A percentile compares a stretch with the other conserved stretches of the same genome.
These are phyloP conservation scores for Mechanitis mazaeus DNA, from an alignment of 2,888 invertebrate genomes.

Conservation along the genomic window DNA sequence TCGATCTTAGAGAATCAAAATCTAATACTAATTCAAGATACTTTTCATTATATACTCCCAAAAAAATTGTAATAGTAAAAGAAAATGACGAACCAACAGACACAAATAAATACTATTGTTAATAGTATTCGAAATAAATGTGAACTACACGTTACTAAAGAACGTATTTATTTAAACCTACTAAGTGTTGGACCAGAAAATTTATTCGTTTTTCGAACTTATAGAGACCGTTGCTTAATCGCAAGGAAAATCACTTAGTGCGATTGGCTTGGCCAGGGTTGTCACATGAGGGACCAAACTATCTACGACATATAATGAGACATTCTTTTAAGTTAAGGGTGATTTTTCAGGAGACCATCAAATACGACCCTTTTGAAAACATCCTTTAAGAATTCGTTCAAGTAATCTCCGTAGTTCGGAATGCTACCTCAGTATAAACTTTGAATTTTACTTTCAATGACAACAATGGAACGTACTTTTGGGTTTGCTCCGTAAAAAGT, in stretches of 20 bases:
- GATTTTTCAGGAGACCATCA: constrained; percentile 25
- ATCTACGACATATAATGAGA: constrained; percentile 25
- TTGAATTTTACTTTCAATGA: constrained; percentile 22
- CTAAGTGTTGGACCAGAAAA: constrained; percentile 11
- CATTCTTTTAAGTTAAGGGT: constrained; percentile 28
- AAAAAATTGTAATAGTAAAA: too few species aligned
- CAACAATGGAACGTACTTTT: constrained; percentile 24
- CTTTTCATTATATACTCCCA: too few species aligned
- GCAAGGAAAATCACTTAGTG: constrained; percentile 53
- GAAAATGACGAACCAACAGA: too few species aligned
- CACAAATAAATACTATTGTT: too few species aligned
- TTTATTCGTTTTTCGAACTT: constrained; percentile 50
- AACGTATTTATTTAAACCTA: not conserved
- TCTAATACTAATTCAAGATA: too few species aligned
- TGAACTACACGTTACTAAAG: too few species aligned
- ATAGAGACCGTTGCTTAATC: constrained; percentile 48
- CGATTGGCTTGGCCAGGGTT: constrained; percentile 33
- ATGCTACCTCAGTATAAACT: constrained; percentile 24
- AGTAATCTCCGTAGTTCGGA: constrained; percentile 20
- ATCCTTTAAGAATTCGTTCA: constrained; percentile 19
- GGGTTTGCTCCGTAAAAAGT: constrained; percentile 20
- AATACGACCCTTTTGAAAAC: constrained; percentile 23
- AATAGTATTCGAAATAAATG: too few species aligned
- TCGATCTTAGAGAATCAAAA: too few species aligned
- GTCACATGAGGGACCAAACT: constrained; percentile 16